phyloP scores from a whole-genome alignment of 2,888 invertebrate genomes.

The Onchidella celtica region DNA sequence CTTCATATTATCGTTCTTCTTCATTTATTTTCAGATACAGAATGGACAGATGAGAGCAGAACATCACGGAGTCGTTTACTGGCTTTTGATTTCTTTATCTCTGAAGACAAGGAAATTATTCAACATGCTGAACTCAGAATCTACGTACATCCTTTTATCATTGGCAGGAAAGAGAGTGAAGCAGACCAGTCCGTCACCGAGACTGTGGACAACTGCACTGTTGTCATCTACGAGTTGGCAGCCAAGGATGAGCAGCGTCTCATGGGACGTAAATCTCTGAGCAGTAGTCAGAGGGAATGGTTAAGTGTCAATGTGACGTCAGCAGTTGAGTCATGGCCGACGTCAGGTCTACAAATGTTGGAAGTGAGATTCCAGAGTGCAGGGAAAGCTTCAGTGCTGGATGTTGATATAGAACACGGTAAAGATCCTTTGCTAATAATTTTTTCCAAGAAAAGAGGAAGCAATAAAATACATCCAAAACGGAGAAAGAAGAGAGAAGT shows the following conservation, averaged over 20 bases:
- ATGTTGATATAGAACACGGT: neutral
- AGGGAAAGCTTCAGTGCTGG: too few relatives aligned
- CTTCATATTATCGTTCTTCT: too few relatives aligned
- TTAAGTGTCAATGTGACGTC: constrained; percentile 27
- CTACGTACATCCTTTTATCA: too few relatives aligned
- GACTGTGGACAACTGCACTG: neutral
- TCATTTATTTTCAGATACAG: neutral
- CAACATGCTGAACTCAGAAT: constrained; percentile 30
- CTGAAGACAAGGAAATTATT: neutral
- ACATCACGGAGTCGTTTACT: neutral
- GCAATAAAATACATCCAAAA: too few relatives aligned
- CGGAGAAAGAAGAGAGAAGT: too few relatives aligned
- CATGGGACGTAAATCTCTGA: neutral
- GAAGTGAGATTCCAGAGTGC: too few relatives aligned
- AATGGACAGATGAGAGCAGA: neutral
- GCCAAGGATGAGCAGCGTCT: neutral
- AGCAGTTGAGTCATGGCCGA: neutral
- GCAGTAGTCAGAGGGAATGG: neutral
- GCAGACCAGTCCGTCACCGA: neutral
- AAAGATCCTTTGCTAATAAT: constrained; percentile 31
- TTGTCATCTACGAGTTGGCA: too few relatives aligned
- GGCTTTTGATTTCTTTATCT: neutral
- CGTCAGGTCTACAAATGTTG: neutral
- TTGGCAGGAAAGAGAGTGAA: neutral
- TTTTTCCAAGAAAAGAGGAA: constrained; percentile 17